These are phyloP conservation scores for Tichodroma muraria DNA, from an alignment of 2,113 vertebrate genomes.

Conservation along the genomic window DNA sequence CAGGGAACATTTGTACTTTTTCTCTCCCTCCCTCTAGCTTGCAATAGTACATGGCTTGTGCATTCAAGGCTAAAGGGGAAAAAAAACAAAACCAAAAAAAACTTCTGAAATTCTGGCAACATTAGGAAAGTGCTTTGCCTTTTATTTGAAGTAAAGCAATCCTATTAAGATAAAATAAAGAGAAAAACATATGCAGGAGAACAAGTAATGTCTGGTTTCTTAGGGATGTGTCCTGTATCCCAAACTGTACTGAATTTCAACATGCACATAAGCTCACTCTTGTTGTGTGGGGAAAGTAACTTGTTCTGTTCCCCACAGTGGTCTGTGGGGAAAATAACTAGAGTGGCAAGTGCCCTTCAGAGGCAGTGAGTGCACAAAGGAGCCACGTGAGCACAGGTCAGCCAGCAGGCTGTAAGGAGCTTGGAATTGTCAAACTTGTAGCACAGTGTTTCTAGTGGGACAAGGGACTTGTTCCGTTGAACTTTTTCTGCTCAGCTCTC, in stretches of 20 bases:
- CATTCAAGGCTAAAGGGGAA: not conserved
- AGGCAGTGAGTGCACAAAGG: not conserved
- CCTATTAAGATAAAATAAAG: not conserved
- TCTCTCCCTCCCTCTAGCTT: not conserved
- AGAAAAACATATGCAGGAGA: not conserved
- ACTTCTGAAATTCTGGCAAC: not conserved
- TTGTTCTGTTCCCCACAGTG: not conserved
- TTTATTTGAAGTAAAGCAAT: not conserved
- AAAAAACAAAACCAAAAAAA: not conserved
- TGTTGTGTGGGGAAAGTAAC: not conserved
- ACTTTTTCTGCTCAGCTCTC: not conserved
- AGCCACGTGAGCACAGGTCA: rapidly evolving
- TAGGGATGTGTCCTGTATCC: not conserved
- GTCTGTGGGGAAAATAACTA: not conserved
- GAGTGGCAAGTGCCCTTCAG: not conserved
- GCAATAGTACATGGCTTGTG: not conserved
- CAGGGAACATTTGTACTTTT: not conserved
- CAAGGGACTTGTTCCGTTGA: not conserved
- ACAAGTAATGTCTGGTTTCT: not conserved
- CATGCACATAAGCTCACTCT: rapidly evolving
- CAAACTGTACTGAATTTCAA: not conserved
- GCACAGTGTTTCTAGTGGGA: not conserved
- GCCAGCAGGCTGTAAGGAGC: not conserved
- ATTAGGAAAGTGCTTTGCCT: not conserved
- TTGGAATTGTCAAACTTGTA: not conserved